These are phyloP conservation scores for Cerceris rybyensis DNA, from an alignment of 2,888 invertebrate species.

Conservation along the genomic window DNA sequence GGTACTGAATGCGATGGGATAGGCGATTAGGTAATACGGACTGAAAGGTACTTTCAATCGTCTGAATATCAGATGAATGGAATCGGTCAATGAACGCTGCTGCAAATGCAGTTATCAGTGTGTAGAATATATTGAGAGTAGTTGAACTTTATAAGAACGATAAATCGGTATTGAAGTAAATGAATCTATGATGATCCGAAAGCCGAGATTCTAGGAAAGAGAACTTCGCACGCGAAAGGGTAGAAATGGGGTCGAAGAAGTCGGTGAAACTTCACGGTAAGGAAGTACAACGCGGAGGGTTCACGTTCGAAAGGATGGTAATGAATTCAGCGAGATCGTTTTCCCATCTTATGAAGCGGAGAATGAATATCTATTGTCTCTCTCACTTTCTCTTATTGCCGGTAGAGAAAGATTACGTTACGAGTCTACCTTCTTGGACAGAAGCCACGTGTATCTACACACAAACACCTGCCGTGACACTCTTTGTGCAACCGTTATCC, in stretches of 20 bases:
- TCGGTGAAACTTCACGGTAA: background rate
- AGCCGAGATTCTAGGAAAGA: background rate
- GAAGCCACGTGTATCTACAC: constrained; percentile 36
- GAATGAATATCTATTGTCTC: constrained; percentile 58
- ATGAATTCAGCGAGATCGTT: constrained; percentile 43
- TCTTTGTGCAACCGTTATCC: background rate
- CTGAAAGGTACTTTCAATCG: no score
- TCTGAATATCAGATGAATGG: no score
- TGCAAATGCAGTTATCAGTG: no score
- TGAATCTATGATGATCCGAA: background rate
- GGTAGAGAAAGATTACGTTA: constrained; percentile 21
- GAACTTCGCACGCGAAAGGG: background rate
- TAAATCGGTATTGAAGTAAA: constrained; percentile 14
- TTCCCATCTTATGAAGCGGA: constrained; percentile 26
- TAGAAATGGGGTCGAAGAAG: background rate
- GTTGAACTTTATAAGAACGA: constrained; percentile 13
- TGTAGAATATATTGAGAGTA: no score
- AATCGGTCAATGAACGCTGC: no score
- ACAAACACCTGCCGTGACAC: constrained; percentile 35
- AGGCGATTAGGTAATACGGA: no score
- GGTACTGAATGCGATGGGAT: no score
- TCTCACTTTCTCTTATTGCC: constrained; percentile 46
- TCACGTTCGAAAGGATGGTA: constrained; percentile 6
- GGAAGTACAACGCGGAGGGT: background rate
- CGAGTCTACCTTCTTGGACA: constrained; percentile 24